Base-by-base conservation (phyloP, 2,888 invertebrate genomes). In the Ophioninae sp. region DNA sequence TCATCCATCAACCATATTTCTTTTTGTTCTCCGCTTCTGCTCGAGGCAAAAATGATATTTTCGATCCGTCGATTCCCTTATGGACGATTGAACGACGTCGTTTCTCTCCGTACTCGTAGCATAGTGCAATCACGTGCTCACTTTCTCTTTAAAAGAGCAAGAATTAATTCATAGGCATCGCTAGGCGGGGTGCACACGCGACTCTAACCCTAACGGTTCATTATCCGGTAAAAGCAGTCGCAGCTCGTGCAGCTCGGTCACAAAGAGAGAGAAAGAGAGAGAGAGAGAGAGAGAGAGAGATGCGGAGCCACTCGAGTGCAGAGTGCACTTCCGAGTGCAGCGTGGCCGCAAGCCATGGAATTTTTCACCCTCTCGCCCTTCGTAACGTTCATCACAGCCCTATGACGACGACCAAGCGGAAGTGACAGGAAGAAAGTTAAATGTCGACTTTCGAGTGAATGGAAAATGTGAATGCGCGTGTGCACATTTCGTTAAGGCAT, bases 251-350 rank as follows among this genome's bases (percentile, higher is more conserved):
- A 67, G 37, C 79, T 41, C 50, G 68, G 21, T 41, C 44, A 69
- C 59, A 81, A 65, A 21, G 78, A 75, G 64, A 37, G 67, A 83
- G 69, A 56, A 37, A 23, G 62, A 70, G 50, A 74, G 20, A 59
- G 59, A 23, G 65, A 17, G 62, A 23, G 41, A 68, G 56, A 77
- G 39, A 17, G 64, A 67, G 10, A 68, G 61, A 30, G 81, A 79
- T 75, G 82, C 82, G 85, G 77, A 82, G 80, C 79, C 74, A 85
- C 86, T 86, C 76, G 73, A 83, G 79, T 77, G 75, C 77, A 82
- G 76, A 84, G 85, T 85, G 85, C 85, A 85, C 86, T 86, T 78
- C 56, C 39, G 73, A 81, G 83, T 85, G 85, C 74, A 84, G 73
- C 62, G 69, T 56, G 69, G 73, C 69, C 78, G 78, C 41, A 56